phyloP scores from a whole-genome alignment of 2,888 invertebrate genomes.

The Stegophylla sp. region DNA sequence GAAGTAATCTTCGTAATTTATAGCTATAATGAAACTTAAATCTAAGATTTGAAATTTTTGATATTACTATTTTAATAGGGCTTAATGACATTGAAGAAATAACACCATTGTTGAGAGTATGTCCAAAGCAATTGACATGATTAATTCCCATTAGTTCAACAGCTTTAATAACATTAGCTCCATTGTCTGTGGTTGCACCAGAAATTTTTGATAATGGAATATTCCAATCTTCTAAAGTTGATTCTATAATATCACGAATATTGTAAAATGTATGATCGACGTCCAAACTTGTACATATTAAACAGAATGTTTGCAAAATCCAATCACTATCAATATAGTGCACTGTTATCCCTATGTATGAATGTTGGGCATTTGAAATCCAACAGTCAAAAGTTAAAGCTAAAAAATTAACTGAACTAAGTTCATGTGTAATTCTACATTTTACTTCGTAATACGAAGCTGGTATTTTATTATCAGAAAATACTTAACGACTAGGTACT shows the following conservation, averaged over 20 bases:
- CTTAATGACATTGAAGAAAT: slow-evolving; percentile 15
- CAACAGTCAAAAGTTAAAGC: not conserved
- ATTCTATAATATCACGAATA: slow-evolving; percentile 14
- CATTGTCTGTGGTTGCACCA: slow-evolving; percentile 12
- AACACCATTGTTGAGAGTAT: slow-evolving; percentile 6
- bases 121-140: slow-evolving; percentile 5
- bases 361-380: slow-evolving; percentile 8
- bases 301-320: not conserved
- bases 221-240: slow-evolving; percentile 4
- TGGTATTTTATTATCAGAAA: slow-evolving; percentile 11
- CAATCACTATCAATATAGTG: slow-evolving; percentile 8
- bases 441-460: slow-evolving; percentile 1
- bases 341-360: slow-evolving; percentile 13
- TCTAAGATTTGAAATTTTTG: not conserved
- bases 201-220: slow-evolving; percentile 2
- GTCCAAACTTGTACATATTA: not conserved
- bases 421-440: not conserved
- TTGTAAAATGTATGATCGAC: not conserved
- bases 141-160: slow-evolving; percentile 2
- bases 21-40: not conserved
- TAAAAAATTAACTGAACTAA: not conserved
- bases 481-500: not conserved
- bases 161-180: not conserved
- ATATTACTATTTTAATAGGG: not conserved
- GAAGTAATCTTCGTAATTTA: slow-evolving; percentile 7